Evolutionary conservation across 2,888 invertebrate genomes (phyloP), one percentile per base, ranked within the genome.

Genomic region (Mesorhabditis sp.): DNA sequence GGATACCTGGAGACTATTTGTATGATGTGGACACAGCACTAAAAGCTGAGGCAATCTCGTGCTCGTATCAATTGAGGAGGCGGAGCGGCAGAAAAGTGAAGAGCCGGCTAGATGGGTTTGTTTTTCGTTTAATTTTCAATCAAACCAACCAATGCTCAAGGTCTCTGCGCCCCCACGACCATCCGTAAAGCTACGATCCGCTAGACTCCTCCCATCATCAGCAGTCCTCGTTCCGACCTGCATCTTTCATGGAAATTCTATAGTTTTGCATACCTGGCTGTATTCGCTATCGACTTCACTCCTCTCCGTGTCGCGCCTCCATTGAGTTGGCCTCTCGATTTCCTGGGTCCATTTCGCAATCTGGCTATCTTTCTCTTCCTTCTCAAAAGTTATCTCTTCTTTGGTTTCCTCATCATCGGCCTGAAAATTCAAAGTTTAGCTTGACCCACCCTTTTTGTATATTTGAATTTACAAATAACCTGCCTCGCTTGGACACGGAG

Each of bases 401-500:
- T 69, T 65, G 62, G 68, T 65, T 45, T 69, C 64, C 63, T 68
- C 65, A 50, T 50, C 58, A 50, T 50, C 58, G 10, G n/a, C 58
- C 58, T 50, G n/a, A 50, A 50, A 10, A n/a, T n/a, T 2, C 10
- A 50, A 28, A 28, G 28, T 28, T 28, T 28, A 28, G 28, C 28
- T 28, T 28, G 28, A 28, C 28, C 28, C 28, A 28, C 28, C 28
- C 28, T 28, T 28, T 28, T 28, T 28, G 7, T 50, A 10, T 13
- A 50, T 50, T 50, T 50, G 58, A 10, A 50, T 13, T 50, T 50
- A 10, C n/a, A 10, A 50, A 50, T 13, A 50, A 10, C 72, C 71
- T 28, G 66, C 70, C 44, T 78, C 78, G 4, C 74, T 75, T 4
- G 70, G 76, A 64, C 78, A 78, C 4, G 78, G 78, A 2, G 78